Conservation (phyloP, 1,140 invertebrate species). For the Lethocerus indicus region DNA sequence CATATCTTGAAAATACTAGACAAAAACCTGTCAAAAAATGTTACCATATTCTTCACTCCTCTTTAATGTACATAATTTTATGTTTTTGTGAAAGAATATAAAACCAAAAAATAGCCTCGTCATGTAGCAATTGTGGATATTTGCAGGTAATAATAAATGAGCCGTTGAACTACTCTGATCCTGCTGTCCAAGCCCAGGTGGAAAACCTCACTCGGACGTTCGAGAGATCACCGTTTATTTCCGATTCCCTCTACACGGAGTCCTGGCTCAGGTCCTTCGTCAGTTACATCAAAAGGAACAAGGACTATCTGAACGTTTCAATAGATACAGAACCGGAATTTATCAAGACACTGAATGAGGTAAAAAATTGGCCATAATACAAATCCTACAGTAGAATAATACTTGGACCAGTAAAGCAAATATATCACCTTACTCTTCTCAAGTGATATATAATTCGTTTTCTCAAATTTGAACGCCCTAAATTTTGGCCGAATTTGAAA, state of each 20-base stretch:
- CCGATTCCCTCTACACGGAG: constrained; percentile 63
- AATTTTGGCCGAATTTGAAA: too few relatives aligned
- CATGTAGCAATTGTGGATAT: neutral
- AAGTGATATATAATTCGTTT: neutral
- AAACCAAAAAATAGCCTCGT: neutral
- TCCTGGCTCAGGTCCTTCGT: constrained; percentile 81
- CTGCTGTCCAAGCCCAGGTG: constrained; percentile 53
- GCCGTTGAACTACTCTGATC: constrained; percentile 71
- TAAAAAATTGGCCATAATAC: too few relatives aligned
- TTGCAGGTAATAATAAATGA: constrained; percentile 70
- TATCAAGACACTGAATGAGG: constrained; percentile 54
- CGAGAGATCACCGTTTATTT: constrained; percentile 67
- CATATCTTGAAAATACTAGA: neutral
- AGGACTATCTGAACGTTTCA: constrained; percentile 54
- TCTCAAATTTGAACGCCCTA: neutral
- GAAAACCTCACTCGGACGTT: constrained; percentile 61
- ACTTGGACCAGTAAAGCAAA: neutral
- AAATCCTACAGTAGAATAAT: too few relatives aligned
- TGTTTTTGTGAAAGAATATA: neutral
- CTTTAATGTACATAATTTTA: neutral
- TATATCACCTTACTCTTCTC: neutral
- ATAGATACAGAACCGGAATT: constrained; percentile 56
- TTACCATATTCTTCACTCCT: neutral
- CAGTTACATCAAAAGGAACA: constrained; percentile 53
- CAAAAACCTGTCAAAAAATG: neutral